A percentile compares a stretch with the other conserved stretches of the same genome.
Evolutionary conservation across 2,797 vertebrate species (phyloP).

Genomic region (Crax fasciolata): DNA sequence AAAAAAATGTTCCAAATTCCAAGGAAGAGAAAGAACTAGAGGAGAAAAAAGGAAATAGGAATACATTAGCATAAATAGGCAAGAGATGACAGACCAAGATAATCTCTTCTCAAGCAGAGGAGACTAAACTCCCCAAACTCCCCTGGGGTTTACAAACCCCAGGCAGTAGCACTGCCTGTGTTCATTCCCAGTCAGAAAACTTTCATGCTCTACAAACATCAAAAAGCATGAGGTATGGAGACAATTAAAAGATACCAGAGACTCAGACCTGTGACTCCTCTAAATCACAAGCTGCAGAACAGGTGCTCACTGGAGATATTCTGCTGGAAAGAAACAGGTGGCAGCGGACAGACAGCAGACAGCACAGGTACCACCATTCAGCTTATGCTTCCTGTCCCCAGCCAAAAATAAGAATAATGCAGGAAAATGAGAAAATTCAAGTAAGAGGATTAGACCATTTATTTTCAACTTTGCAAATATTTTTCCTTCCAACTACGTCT

Average conservation of each 20-base stretch:
- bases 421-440: conserved; percentile 42
- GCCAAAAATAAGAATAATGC: conserved; percentile 56
- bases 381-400: neutral
- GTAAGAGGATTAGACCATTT: conserved; percentile 2
- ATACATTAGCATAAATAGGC: neutral
- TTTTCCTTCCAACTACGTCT: conserved; percentile 51
- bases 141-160: neutral
- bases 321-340: neutral
- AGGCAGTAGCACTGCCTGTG: neutral
- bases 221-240: neutral
- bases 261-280: neutral
- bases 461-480: conserved; percentile 68
- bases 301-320: neutral
- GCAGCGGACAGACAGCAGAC: neutral
- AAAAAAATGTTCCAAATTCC: neutral
- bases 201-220: neutral
- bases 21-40: neutral
- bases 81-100: neutral
- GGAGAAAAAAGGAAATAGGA: neutral
- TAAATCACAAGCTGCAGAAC: neutral
- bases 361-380: neutral
- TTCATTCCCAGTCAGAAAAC: neutral
- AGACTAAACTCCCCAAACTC: neutral
- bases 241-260: neutral
- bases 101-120: neutral